phyloP scores from a whole-genome alignment of 2,888 invertebrate species.

The Brenthis hecate region DNA sequence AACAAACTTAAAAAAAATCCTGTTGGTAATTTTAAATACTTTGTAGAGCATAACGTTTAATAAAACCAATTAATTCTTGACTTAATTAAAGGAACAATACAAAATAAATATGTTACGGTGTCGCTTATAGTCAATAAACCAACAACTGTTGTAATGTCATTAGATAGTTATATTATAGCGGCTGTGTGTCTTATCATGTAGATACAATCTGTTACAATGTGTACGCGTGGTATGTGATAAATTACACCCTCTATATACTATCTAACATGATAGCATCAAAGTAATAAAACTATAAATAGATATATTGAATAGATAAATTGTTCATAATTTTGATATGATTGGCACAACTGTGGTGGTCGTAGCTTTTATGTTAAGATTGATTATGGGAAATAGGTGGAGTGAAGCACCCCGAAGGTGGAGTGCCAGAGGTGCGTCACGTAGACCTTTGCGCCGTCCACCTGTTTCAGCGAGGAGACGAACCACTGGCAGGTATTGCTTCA shows the following conservation, averaged over 20 bases:
- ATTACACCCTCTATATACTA: conserved; percentile 10
- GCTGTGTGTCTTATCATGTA: conserved; percentile 33
- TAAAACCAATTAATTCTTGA: background rate
- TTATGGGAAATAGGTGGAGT: conserved; percentile 66
- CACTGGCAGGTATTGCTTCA: conserved; percentile 81
- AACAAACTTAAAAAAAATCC: too few species aligned
- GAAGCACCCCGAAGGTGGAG: conserved; percentile 78
- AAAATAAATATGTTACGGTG: conserved; percentile 2
- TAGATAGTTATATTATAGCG: conserved; percentile 24
- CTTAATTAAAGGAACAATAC: conserved; percentile 6
- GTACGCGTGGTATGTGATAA: conserved; percentile 29
- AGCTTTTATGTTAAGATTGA: conserved; percentile 47
- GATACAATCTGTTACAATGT: conserved; percentile 32
- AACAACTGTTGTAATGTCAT: conserved; percentile 17
- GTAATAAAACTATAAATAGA: background rate
- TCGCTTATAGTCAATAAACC: conserved; percentile 11
- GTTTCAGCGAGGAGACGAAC: conserved; percentile 83
- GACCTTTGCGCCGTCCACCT: conserved; percentile 80
- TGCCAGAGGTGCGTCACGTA: conserved; percentile 69
- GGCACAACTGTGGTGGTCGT: conserved; percentile 41
- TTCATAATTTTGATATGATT: background rate
- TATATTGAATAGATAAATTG: background rate
- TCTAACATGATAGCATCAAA: background rate
- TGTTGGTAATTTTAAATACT: too few species aligned
- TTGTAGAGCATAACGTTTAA: too few species aligned